phyloP scores from a whole-genome alignment of 2,113 vertebrate species.

The Megaceryle torquata region DNA sequence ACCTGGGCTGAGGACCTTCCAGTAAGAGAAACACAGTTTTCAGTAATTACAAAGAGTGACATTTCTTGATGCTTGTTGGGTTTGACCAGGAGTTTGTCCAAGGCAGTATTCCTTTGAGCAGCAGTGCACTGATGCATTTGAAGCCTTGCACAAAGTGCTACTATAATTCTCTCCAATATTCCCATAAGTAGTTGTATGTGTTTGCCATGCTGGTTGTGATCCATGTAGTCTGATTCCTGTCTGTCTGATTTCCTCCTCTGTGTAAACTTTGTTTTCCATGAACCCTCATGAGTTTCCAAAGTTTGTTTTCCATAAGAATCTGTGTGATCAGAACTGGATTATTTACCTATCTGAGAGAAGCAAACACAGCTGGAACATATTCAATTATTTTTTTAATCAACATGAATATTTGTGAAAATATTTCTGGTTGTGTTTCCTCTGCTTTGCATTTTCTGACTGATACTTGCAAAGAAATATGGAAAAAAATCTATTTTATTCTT shows the following conservation, averaged over 20 bases:
- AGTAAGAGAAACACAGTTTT: background rate
- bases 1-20: background rate
- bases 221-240: background rate
- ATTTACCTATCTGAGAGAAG: constrained; percentile 4
- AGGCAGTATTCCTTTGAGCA: background rate
- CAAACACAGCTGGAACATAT: constrained; percentile 19
- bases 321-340: background rate
- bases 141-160: background rate
- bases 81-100: background rate
- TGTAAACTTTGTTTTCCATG: constrained; percentile 23
- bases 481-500: background rate
- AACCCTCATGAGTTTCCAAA: background rate
- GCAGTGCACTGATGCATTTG: background rate
- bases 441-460: background rate
- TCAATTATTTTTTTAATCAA: background rate
- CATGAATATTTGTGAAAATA: background rate
- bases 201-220: background rate
- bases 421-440: background rate
- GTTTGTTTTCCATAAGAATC: background rate
- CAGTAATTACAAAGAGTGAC: background rate
- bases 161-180: background rate
- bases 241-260: constrained; percentile 14
- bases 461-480: background rate
- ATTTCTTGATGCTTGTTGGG: background rate
- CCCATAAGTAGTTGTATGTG: background rate